Conservation (phyloP, 1,140 invertebrate species). For the Centruroides sculpturatus region DNA sequence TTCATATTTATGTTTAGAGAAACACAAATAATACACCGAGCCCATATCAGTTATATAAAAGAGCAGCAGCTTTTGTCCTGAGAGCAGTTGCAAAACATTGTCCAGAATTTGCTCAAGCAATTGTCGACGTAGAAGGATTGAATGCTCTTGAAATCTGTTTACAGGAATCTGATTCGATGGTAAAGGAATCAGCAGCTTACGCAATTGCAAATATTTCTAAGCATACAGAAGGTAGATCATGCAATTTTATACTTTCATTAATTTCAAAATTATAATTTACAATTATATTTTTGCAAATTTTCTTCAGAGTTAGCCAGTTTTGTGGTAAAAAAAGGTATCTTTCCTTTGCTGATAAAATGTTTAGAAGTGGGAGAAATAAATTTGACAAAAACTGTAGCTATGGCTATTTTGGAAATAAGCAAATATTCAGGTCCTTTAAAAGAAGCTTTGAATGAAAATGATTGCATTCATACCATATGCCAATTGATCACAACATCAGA, state of each 20-base stretch:
- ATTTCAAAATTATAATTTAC: no score
- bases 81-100: conserved; percentile 53
- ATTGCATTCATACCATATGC: no score
- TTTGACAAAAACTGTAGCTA: not conserved
- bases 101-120: conserved; percentile 46
- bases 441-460: no score
- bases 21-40: not conserved
- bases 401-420: not conserved
- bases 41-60: conserved; percentile 49
- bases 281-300: not conserved
- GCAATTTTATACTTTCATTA: no score
- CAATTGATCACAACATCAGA: no score
- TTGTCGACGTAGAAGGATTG: conserved; percentile 51
- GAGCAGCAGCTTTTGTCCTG: conserved; percentile 46
- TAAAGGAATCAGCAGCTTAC: conserved; percentile 63
- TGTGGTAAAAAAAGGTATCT: not conserved
- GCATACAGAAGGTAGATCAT: conserved; percentile 39
- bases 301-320: not conserved
- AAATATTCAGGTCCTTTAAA: not conserved
- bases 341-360: not conserved
- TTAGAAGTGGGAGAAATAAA: not conserved
- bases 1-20: no score
- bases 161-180: conserved; percentile 62
- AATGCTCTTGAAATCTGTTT: conserved; percentile 52
- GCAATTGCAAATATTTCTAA: conserved; percentile 59